Conservation (phyloP, 2,797 vertebrate species). For the Aphelocoma californica region DNA sequence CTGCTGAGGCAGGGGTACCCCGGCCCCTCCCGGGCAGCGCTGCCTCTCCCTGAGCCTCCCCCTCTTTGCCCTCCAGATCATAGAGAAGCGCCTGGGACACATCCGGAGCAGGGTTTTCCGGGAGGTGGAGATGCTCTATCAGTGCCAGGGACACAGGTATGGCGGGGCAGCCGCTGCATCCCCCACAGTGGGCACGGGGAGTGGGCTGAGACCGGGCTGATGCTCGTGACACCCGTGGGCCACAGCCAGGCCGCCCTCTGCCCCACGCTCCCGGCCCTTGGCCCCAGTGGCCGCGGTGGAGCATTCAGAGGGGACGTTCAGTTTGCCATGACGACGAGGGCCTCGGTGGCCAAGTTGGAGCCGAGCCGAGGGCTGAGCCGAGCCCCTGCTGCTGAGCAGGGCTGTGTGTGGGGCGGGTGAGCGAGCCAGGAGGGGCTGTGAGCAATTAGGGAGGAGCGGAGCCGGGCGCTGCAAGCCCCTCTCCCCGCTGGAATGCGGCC, state of each 20-base stretch:
- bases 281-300: fast-evolving
- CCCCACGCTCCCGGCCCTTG: fast-evolving
- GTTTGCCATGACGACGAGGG: neutral
- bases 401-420: neutral
- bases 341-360: neutral
- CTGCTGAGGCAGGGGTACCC: neutral
- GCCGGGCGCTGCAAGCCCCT: neutral
- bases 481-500: neutral
- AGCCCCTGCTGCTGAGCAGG: neutral
- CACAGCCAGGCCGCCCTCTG: neutral
- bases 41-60: neutral
- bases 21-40: fast-evolving
- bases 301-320: fast-evolving
- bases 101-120: conserved; percentile 94
- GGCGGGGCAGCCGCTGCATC: fast-evolving
- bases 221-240: fast-evolving
- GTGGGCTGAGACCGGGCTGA: neutral
- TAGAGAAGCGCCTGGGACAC: conserved; percentile 94
- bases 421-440: neutral
- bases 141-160: conserved; percentile 98
- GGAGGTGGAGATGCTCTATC: conserved; percentile 98
- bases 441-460: neutral
- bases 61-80: conserved; percentile 80
- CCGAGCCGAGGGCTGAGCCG: neutral
- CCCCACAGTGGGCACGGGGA: fast-evolving